Conservation (phyloP, 2,888 invertebrate species). For the Thyatira batis region DNA sequence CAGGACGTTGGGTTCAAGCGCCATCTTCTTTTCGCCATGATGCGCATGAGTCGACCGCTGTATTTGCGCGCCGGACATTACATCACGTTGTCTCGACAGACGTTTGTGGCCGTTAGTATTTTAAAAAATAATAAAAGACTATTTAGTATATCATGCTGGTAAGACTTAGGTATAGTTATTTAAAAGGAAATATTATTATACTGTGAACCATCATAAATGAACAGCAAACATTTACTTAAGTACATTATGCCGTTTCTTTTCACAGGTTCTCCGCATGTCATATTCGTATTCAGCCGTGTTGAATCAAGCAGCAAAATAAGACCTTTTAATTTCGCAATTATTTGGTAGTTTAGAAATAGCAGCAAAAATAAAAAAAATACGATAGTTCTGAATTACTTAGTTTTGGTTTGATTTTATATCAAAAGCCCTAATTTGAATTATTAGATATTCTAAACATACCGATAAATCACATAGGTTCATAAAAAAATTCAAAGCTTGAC, state of each 20-base stretch:
- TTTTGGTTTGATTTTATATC: too few species aligned
- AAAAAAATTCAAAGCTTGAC: too few species aligned
- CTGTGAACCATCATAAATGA: not conserved
- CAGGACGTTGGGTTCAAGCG: conserved; percentile 70
- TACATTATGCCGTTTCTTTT: conserved; percentile 17
- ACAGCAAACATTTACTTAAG: not conserved
- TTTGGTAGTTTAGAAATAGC: not conserved
- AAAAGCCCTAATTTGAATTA: too few species aligned
- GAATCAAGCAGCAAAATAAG: conserved; percentile 43
- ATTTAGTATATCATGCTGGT: too few species aligned
- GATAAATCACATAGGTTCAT: too few species aligned
- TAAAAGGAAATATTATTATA: too few species aligned
- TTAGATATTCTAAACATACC: too few species aligned
- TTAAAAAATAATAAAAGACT: too few species aligned
- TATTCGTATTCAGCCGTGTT: conserved; percentile 71
- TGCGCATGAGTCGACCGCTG: conserved; percentile 66
- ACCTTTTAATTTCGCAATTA: too few species aligned
- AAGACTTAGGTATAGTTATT: too few species aligned
- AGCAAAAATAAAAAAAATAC: not conserved
- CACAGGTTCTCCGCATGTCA: conserved; percentile 69
- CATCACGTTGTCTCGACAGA: conserved; percentile 70
- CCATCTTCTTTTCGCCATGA: conserved; percentile 70
- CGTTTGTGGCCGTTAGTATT: conserved; percentile 71
- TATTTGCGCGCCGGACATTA: conserved; percentile 75
- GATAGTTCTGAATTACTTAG: too few species aligned